phyloP scores from a whole-genome alignment of 2,888 invertebrate species.

The Heteropelma amictum region DNA sequence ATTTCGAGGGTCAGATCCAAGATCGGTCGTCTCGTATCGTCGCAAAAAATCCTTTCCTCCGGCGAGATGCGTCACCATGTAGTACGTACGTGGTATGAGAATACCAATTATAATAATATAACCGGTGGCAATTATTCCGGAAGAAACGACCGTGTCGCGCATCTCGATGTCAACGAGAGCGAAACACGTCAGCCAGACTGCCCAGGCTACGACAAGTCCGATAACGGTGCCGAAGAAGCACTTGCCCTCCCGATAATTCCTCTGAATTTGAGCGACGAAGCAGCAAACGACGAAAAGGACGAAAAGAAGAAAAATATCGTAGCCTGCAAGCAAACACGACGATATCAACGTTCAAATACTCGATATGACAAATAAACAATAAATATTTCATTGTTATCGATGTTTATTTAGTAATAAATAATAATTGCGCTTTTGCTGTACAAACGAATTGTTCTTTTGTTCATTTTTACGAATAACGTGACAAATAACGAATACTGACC shows the following conservation, averaged over 20 bases:
- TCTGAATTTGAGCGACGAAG: constrained; percentile 82
- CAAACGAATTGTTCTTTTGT: too few species aligned
- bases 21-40: constrained; percentile 66
- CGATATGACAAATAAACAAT: too few species aligned
- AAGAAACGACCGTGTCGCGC: constrained; percentile 81
- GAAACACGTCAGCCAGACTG: constrained; percentile 83
- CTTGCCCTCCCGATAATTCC: constrained; percentile 85
- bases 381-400: too few species aligned
- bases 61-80: constrained; percentile 83
- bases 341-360: background rate
- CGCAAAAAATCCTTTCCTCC: constrained; percentile 78
- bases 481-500: constrained; percentile 78
- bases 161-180: constrained; percentile 79
- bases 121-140: constrained; percentile 82
- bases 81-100: constrained; percentile 85
- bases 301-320: constrained; percentile 82
- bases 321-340: constrained; percentile 78
- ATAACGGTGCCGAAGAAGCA: constrained; percentile 80
- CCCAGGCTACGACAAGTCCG: constrained; percentile 76
- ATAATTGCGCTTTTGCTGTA: too few species aligned
- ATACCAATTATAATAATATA: constrained; percentile 82
- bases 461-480: constrained; percentile 64
- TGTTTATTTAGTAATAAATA: too few species aligned
- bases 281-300: constrained; percentile 81
- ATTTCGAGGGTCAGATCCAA: constrained; percentile 67